These are phyloP conservation scores for Drosophila hydei DNA, from an alignment of 1,140 invertebrate genomes.

Conservation along the genomic window DNA sequence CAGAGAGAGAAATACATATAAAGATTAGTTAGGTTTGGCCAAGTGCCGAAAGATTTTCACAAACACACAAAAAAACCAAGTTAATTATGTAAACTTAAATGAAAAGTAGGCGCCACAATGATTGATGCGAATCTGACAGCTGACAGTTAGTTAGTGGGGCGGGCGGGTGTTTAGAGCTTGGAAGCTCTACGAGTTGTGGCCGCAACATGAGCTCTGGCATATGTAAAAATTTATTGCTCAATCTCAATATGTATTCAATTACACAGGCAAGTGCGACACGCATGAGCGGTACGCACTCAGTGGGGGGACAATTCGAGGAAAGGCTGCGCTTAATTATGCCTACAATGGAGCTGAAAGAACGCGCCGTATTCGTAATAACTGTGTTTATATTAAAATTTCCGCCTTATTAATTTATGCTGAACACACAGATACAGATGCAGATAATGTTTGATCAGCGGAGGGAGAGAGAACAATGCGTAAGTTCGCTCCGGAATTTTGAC, in stretches of 20 bases:
- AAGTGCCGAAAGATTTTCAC: constrained; percentile 55
- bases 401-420: constrained; percentile 64
- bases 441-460: constrained; percentile 50
- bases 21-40: constrained; percentile 16
- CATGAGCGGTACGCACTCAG: constrained; percentile 8
- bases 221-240: constrained; percentile 51
- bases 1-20: not conserved
- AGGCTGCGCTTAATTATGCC: constrained; percentile 65
- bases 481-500: constrained; percentile 33
- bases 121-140: constrained; percentile 53
- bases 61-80: constrained; percentile 25
- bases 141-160: not conserved
- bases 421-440: constrained; percentile 13
- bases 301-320: constrained; percentile 45
- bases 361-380: constrained; percentile 58
- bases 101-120: constrained; percentile 24
- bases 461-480: constrained; percentile 63
- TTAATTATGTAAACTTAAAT: constrained; percentile 46
- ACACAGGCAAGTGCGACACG: constrained; percentile 27
- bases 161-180: not conserved
- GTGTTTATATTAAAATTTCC: constrained; percentile 81
- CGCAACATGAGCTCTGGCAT: constrained; percentile 41
- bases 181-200: constrained; percentile 29
- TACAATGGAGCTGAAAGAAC: constrained; percentile 53
- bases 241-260: constrained; percentile 66